These are phyloP conservation scores for Drosophila histrio DNA, from an alignment of 2,888 invertebrate species.

Conservation along the genomic window DNA sequence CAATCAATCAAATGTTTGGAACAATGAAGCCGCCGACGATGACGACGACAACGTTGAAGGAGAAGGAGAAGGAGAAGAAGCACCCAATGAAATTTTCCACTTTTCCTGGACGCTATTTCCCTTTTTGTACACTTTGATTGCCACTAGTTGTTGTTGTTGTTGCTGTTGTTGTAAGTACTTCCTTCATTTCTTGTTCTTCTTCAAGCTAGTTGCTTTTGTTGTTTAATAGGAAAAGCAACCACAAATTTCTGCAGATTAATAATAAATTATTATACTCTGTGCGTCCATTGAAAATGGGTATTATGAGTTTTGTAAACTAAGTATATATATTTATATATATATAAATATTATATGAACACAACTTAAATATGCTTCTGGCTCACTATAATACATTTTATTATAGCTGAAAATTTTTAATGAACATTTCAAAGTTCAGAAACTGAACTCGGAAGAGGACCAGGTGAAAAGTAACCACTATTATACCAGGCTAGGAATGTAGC, in stretches of 20 bases:
- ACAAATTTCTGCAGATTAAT: not conserved
- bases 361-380: not conserved
- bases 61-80: slow-evolving; percentile 4
- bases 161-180: not conserved
- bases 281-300: not conserved
- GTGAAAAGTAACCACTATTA: too few species aligned
- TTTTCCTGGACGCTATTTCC: slow-evolving; percentile 9
- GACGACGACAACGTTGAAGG: not conserved
- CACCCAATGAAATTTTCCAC: slow-evolving; percentile 37
- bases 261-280: not conserved
- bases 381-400: not conserved
- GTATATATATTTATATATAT: too few species aligned
- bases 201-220: not conserved
- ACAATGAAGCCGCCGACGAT: slow-evolving; percentile 46
- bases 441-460: not conserved
- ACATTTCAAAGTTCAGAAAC: not conserved
- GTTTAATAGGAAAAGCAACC: not conserved
- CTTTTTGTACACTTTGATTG: slow-evolving; percentile 1
- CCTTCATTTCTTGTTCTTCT: not conserved
- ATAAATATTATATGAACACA: too few species aligned
- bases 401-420: not conserved
- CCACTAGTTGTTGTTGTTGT: slow-evolving; percentile 6
- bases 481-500: not conserved
- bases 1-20: slow-evolving; percentile 59
- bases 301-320: not conserved